These are phyloP conservation scores for Cyphomyrus discorhynchus DNA, from an alignment of 2,113 vertebrate species.

Conservation along the genomic window DNA sequence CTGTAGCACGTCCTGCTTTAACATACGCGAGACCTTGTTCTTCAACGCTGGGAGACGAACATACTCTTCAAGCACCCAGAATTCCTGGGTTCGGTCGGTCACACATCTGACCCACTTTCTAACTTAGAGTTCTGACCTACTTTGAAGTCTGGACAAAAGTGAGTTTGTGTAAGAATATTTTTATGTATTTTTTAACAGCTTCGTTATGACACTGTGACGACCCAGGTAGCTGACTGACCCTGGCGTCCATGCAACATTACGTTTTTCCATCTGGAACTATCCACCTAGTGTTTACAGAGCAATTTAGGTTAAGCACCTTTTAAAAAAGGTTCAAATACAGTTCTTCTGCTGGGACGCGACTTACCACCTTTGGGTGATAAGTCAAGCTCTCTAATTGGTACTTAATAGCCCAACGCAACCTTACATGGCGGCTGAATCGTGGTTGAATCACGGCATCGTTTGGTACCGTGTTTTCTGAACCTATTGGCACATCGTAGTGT, in stretches of 20 bases:
- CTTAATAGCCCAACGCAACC: neutral
- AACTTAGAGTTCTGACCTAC: constrained; percentile 7
- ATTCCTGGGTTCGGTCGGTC: neutral
- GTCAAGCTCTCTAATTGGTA: neutral
- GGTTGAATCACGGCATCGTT: neutral
- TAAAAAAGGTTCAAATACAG: neutral
- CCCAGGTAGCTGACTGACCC: neutral
- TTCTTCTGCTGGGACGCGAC: neutral
- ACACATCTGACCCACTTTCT: neutral
- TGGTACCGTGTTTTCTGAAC: neutral
- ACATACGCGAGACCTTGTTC: neutral
- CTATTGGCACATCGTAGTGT: neutral
- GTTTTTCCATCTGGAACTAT: neutral
- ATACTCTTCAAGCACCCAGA: neutral
- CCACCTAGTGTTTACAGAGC: neutral
- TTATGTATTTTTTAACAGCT: neutral
- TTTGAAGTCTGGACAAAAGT: constrained; percentile 6
- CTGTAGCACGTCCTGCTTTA: neutral
- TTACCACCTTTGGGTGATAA: neutral
- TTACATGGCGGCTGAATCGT: neutral
- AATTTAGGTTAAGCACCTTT: neutral
- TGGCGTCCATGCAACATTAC: neutral
- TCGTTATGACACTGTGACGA: neutral
- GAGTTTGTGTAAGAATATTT: neutral
- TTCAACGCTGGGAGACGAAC: neutral